Conservation (phyloP, 1,140 invertebrate genomes). For the Drosophila saltans region DNA sequence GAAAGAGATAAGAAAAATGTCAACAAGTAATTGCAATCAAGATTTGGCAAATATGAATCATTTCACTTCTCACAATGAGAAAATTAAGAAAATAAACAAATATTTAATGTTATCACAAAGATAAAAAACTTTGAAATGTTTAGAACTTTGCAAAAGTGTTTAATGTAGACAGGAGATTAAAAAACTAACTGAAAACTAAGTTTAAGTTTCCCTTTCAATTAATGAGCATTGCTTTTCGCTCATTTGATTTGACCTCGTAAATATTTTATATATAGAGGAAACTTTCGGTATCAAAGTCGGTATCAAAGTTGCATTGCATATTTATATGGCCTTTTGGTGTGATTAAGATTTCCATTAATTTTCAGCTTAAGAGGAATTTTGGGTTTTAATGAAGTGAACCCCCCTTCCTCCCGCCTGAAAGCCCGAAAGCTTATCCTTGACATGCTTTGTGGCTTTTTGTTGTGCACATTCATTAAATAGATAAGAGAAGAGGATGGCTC, state of each 20-base stretch:
- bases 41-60: background rate
- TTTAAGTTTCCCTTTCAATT: background rate
- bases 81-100: background rate
- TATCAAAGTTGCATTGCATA: slow-evolving; percentile 3
- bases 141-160: too few species aligned
- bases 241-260: background rate
- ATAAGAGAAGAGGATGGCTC: background rate
- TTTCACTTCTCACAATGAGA: too few species aligned
- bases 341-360: slow-evolving; percentile 11
- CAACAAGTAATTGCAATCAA: too few species aligned
- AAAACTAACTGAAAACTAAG: background rate
- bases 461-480: slow-evolving; percentile 8
- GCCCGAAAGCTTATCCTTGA: background rate
- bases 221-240: background rate
- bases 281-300: background rate
- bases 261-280: background rate
- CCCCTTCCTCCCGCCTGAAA: background rate
- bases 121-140: background rate
- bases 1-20: too few species aligned
- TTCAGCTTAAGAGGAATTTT: slow-evolving; percentile 1
- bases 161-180: background rate
- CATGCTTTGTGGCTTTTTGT: slow-evolving; percentile 1
- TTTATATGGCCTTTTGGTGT: slow-evolving; percentile 7
- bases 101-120: background rate
- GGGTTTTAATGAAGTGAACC: slow-evolving; percentile 4